Evolutionary conservation across 2,888 invertebrate species (phyloP), one percentile per base, ranked within the genome.

Genomic region (Mystacides longicornis): DNA sequence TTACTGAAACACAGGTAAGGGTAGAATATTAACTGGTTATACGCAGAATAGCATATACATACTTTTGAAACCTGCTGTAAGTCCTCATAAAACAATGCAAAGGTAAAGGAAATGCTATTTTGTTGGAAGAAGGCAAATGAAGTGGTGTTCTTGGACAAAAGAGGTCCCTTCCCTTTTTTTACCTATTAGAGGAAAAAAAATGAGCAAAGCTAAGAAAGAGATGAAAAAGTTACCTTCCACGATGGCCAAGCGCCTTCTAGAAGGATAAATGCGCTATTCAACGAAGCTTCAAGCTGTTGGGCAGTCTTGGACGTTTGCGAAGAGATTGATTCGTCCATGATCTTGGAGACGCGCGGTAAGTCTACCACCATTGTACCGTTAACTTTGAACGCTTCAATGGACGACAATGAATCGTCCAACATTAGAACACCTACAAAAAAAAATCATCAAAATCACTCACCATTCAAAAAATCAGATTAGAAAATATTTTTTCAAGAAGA

Each of bases 361-460:
- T 74, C 73, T 27, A 74, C 65, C 3, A 70, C 64, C 43, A 72
- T 61, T 2, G 65, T 66, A 16, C 64, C 65, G 52, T 73, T 68
- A 2, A 68, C 62, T 56, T 64, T 66, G 56, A 69, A 71, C 0
- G 68, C 64, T 33, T 71, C 67, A 22, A 70, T 57, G 42, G 65
- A 65, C n/a, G 46, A 27, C 18, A 59, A 16, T 2, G 49, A 51
- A 3, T 56, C 59, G 9, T 65, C 62, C 23, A 70, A 57, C 68
- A 71, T 70, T n/a, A 64, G 60, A 3, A 68, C 65, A 5, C 63
- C 62, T 43, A 66, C 68, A 56, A 66, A 27, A 48, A 27, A 27
- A 27, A 5, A 27, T 11, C 5, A 7, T 27, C 11, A 27, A 27
- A n/a, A n/a, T n/a, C n/a, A n/a, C 5, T 7, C 5, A 27, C 27